Percentiles rank a stretch among this genome's conserved stretches.
Evolutionary conservation across 2,888 invertebrate species (phyloP).

Genomic region (Morpho achilles): DNA sequence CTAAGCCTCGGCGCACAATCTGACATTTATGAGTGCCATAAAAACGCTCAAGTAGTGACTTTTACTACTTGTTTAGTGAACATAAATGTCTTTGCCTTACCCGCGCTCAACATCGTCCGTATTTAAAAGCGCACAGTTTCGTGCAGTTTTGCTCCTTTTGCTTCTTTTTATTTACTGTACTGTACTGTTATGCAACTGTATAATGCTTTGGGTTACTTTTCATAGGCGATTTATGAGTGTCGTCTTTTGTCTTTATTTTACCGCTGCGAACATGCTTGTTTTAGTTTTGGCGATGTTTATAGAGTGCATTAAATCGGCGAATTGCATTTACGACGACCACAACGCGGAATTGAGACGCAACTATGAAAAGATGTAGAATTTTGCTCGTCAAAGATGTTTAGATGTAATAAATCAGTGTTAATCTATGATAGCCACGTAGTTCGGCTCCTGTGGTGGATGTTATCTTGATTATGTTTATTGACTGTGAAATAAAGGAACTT

Average conservation of each 20-base stretch:
- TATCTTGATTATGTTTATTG: slow-evolving; percentile 30
- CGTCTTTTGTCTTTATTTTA: slow-evolving; percentile 74
- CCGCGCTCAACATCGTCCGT: slow-evolving; percentile 74
- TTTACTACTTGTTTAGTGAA: slow-evolving; percentile 81
- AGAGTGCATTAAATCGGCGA: slow-evolving; percentile 29
- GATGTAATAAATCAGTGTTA: slow-evolving; percentile 30
- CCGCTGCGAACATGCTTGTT: slow-evolving; percentile 60
- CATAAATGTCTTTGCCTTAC: slow-evolving; percentile 80
- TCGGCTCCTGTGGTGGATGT: slow-evolving; percentile 24
- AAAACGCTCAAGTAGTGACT: slow-evolving; percentile 81
- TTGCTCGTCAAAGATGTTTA: not conserved
- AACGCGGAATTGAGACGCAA: slow-evolving; percentile 22
- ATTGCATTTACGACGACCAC: slow-evolving; percentile 24
- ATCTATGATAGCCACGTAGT: slow-evolving; percentile 26
- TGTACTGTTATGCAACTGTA: slow-evolving; percentile 77
- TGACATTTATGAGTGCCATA: slow-evolving; percentile 80
- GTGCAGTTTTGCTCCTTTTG: slow-evolving; percentile 72
- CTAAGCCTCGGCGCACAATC: slow-evolving; percentile 75
- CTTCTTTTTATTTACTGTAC: slow-evolving; percentile 73
- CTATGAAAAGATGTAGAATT: not conserved
- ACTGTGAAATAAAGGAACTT: slow-evolving; percentile 22
- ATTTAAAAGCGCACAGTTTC: slow-evolving; percentile 78
- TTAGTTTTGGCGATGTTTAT: slow-evolving; percentile 49
- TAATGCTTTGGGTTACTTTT: slow-evolving; percentile 75
- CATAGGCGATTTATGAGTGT: slow-evolving; percentile 68